Base-by-base conservation (phyloP, 2,797 vertebrate genomes). In the Crypturellus tataupa region DNA sequence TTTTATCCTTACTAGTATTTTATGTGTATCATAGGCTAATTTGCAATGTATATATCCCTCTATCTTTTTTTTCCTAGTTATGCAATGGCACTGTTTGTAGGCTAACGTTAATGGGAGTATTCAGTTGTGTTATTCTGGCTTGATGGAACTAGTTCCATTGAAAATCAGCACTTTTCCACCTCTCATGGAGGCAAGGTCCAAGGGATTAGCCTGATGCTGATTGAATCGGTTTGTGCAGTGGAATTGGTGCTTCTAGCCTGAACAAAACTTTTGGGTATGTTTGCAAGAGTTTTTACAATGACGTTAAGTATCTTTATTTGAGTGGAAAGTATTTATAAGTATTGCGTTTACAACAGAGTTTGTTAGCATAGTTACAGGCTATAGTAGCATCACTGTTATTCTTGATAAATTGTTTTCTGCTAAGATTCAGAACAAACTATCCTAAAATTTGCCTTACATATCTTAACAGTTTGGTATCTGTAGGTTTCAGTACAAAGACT, bases 341-440 rank as follows among this genome's bases (percentile, higher is more conserved):
- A 59, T 21, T 84, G n/a, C 64, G n/a, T 67, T 90, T 68, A 37
- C 42, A 60, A 42, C 16, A 63, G 72, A 46, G 14, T 68, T 81
- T 94, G 70, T 55, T 51, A 87, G 46, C 27, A 78, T 29, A 60
- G 47, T 59, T 86, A 78, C 25, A 65, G 23, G 46, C 59, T 87
- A 31, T 19, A 80, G 31, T 16, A 84, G 14, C 51, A 16, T 77
- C 63, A 53, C 18, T 73, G 35, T 60, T 76, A 20, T 77, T 24
- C 59, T 85, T 77, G 65, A 85, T 58, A 80, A 85, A 73, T 68
- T 0, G 0, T 65, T 51, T 31, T 58, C 53, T 68, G 9, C 49
- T 60, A 77, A 63, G 10, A 63, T 72, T 86, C 64, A 51, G 46
- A 65, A 93, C 85, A 94, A 96, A 86, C 27, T 60, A 56, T 80